Base-by-base conservation (phyloP, 2,888 invertebrate species). In the Lasioglossum malachurum region DNA sequence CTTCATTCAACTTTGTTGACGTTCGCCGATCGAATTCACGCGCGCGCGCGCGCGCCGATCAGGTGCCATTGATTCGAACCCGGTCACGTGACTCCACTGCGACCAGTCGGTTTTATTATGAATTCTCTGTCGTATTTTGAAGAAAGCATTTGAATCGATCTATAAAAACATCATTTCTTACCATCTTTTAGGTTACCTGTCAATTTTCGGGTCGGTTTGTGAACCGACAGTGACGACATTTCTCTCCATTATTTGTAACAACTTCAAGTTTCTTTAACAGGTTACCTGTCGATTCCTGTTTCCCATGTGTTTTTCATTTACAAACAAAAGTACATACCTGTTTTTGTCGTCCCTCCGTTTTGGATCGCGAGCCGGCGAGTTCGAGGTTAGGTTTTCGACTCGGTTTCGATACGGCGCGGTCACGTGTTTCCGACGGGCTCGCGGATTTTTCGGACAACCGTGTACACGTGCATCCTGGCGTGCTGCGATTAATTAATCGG, bases 51-150 rank as follows among this genome's bases (percentile, higher is more conserved):
- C 12, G 44, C 75, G 38, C 31, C 27, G 35, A 57, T 46, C 75
- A n/a, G 38, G n/a, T 79, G 79, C 31, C 85, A 84, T 85, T 79
- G 85, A 83, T 85, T 85, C 75, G 73, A 76, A 79, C 83, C 27
- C 19, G 49, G 83, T 83, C 85, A 85, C 85, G 85, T 84, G 85
- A 83, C 84, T 27, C 35, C 57, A 73, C 67, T 67, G 72, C 57
- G 46, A 83, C 84, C 35, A 73, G 67, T 75, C 19, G 16, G n/a
- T 53, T 23, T 12, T 0, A 4, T 14, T 44, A 12, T 0, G 14
- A 4, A 44, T 4, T 44, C 0, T 14, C 12, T 3, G 44, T 44
- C 44, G 12, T 12, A 0, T 3, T 44, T 44, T 4, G 0, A 41
- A 2, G 41, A 41, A 12, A 41, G 12, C 41, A 41, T 41, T 41